Evolutionary conservation across 2,888 invertebrate species (phyloP).

Genomic region (Hypselothyrea guttata): DNA sequence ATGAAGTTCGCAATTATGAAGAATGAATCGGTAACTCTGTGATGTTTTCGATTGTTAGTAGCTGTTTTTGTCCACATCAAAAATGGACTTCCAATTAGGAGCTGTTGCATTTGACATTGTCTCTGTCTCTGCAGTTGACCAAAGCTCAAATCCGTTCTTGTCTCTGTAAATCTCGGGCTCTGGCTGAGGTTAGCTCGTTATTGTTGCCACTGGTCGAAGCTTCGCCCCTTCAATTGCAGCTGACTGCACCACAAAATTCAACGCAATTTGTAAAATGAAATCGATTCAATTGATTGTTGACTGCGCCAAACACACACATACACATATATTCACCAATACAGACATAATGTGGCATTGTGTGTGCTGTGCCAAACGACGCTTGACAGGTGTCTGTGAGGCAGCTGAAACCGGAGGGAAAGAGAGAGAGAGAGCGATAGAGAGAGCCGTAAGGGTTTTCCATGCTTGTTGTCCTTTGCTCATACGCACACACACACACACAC

Average conservation of each 20-base stretch:
- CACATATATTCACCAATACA: slow-evolving; percentile 17
- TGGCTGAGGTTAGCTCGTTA: slow-evolving; percentile 53
- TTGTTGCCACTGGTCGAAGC: slow-evolving; percentile 67
- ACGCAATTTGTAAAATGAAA: slow-evolving; percentile 78
- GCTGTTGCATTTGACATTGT: slow-evolving; percentile 52
- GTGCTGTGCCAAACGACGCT: slow-evolving; percentile 51
- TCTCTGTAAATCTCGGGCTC: slow-evolving; percentile 65
- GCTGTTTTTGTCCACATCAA: slow-evolving; percentile 33
- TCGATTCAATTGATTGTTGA: slow-evolving; percentile 78
- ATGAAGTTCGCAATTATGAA: too few relatives aligned
- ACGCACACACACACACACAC: neutral
- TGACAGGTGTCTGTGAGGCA: slow-evolving; percentile 68
- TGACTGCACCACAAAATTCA: slow-evolving; percentile 78
- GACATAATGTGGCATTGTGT: slow-evolving; percentile 39
- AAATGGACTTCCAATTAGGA: slow-evolving; percentile 68
- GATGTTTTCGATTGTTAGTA: neutral
- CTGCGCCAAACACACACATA: slow-evolving; percentile 61
- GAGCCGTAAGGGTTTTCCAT: slow-evolving; percentile 32
- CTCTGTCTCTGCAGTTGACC: slow-evolving; percentile 57
- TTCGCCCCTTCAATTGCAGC: slow-evolving; percentile 74
- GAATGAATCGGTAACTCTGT: too few relatives aligned
- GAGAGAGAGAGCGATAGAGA: too few relatives aligned
- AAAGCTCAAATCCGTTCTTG: slow-evolving; percentile 68
- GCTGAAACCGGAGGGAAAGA: too few relatives aligned
- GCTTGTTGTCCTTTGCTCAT: slow-evolving; percentile 59